Evolutionary conservation across 92 coral and sea anemone genomes (phyloP).

Genomic region (Isaurus tuberculatus): DNA sequence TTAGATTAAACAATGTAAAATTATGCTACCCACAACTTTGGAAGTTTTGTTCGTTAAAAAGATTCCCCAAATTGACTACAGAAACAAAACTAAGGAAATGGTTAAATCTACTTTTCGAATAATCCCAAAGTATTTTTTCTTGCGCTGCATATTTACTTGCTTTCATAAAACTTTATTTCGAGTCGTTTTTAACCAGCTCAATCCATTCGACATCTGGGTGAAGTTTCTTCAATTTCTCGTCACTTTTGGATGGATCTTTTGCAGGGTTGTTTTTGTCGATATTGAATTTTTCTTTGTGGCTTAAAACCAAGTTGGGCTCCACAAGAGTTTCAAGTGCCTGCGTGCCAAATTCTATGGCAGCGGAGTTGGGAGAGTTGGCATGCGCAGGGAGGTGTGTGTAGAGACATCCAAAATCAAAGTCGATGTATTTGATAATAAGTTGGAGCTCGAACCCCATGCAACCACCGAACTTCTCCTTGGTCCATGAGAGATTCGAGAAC

Average conservation of each 20-base stretch:
- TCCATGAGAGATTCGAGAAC: conserved; percentile 40
- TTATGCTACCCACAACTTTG: no score
- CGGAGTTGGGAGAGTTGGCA: conserved; percentile 7
- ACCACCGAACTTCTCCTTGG: conserved; percentile 35
- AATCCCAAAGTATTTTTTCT: not conserved
- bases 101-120: not conserved
- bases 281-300: not conserved
- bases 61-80: not conserved
- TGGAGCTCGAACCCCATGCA: conserved; percentile 33
- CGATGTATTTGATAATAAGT: conserved; percentile 24
- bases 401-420: conserved; percentile 32
- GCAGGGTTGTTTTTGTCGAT: not conserved
- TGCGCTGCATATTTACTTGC: not conserved
- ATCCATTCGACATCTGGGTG: conserved; percentile 14
- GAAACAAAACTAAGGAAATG: not conserved
- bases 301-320: not conserved
- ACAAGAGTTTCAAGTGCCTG: not conserved
- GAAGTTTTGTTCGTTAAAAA: no score
- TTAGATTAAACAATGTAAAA: no score
- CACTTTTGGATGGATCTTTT: not conserved
- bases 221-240: not conserved
- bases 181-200: not conserved
- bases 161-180: not conserved
- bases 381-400: not conserved
- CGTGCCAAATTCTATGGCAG: not conserved